Evolutionary conservation across 2,797 vertebrate genomes (phyloP), one percentile per base, ranked within the genome.

Genomic region (Danio kyathit): DNA sequence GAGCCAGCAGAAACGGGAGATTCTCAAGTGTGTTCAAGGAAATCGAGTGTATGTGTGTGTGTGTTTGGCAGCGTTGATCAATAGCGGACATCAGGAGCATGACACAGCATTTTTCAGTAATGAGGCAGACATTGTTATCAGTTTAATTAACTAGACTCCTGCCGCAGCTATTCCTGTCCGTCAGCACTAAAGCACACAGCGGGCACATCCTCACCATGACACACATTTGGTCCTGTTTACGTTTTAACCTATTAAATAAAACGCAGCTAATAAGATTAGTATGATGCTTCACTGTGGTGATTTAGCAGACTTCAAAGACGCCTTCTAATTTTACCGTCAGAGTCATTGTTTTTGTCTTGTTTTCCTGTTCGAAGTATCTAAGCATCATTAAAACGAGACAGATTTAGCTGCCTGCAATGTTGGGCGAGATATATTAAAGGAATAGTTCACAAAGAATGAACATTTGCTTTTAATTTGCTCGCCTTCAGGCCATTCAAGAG

Each of bases 41-140:
- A 76, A 49, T 7, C 4, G 12, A 29, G 29, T 29, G 13, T 71
- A 54, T 65, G 63, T 76, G 74, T 63, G 57, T 65, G 49, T 52
- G 52, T 13, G 11, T 16, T 44, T 83, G 88, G 80, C 80, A 72
- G 67, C 9, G 1, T 83, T 93, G 92, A 94, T 95, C 94, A 93
- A 90, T 94, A 90, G 78, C 65, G 17, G 49, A 64, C 77, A 89
- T 84, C 80, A 44, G 85, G 75, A 86, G 86, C 86, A 84, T 83
- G 89, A 90, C 89, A 91, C 72, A 87, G 78, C 85, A 90, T 89
- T 88, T 90, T 91, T 89, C 90, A 92, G 91, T 93, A 92, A 90
- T 89, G 86, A 91, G 90, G 60, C 41, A 79, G 66, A 78, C 76
- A 86, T 29, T 89, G 90, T 91, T 88, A 91, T 89, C 87, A 90